These are phyloP conservation scores for Corvus moneduloides DNA, from an alignment of 2,113 vertebrate genomes.

Conservation along the genomic window DNA sequence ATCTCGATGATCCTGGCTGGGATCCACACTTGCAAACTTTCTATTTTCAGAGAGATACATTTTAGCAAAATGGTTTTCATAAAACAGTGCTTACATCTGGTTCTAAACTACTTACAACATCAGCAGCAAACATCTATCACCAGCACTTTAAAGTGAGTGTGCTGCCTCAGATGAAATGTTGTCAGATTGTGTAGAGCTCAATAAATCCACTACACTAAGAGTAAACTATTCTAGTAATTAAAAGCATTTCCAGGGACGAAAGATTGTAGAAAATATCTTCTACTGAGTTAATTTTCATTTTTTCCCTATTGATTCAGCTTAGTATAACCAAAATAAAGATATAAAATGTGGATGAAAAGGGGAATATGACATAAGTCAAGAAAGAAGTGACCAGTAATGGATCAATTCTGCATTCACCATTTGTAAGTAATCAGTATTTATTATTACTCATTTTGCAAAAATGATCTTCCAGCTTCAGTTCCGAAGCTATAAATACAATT, in stretches of 20 bases:
- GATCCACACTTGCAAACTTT: not conserved
- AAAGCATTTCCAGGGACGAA: constrained; percentile 5
- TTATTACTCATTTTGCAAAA: not conserved
- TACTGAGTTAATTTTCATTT: not conserved
- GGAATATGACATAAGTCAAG: not conserved
- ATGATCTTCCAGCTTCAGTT: not conserved
- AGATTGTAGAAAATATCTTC: not conserved
- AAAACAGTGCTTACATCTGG: not conserved
- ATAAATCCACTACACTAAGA: not conserved
- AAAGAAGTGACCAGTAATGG: not conserved
- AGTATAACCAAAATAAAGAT: not conserved
- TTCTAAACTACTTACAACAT: not conserved
- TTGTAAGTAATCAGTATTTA: not conserved
- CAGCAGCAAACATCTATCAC: not conserved
- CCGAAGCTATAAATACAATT: not conserved
- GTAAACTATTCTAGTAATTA: not conserved
- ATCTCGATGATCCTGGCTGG: not conserved
- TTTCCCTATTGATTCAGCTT: not conserved
- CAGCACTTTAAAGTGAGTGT: not conserved
- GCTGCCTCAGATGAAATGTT: not conserved
- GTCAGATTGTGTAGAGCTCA: not conserved
- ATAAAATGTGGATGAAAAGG: not conserved
- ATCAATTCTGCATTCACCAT: not conserved
- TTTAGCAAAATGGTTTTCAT: not conserved
- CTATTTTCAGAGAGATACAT: not conserved